Conservation (phyloP, 2,797 vertebrate species). For the Alauda arvensis region DNA sequence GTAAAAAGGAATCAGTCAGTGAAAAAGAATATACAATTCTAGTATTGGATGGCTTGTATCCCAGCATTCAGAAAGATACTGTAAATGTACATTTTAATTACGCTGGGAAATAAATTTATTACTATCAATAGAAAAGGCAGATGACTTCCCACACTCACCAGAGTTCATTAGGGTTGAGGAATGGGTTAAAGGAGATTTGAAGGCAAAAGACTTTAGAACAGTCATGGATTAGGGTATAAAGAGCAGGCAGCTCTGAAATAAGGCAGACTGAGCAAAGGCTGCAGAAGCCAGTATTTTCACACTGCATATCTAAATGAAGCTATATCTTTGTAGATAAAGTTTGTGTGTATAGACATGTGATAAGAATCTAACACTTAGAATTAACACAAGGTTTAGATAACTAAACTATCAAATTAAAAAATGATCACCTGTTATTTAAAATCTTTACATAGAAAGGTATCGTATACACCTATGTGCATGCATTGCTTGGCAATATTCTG, state of each 20-base stretch:
- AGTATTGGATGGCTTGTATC: neutral
- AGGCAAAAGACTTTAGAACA: neutral
- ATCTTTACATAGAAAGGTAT: neutral
- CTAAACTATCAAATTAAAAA: neutral
- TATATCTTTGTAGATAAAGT: neutral
- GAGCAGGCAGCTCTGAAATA: neutral
- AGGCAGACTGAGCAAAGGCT: neutral
- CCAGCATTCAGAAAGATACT: neutral
- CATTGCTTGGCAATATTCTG: neutral
- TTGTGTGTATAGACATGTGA: neutral
- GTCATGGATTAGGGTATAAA: neutral
- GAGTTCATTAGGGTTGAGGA: neutral
- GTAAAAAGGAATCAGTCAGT: constrained; percentile 49
- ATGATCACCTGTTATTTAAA: neutral
- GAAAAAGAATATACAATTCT: constrained; percentile 19
- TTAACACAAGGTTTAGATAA: neutral
- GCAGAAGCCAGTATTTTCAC: neutral
- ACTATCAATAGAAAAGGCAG: neutral
- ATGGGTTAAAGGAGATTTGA: neutral
- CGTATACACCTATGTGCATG: neutral
- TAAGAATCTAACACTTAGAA: neutral
- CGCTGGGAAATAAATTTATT: neutral
- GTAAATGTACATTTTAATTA: neutral
- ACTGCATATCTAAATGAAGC: neutral
- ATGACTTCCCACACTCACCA: neutral